Evolutionary conservation across 2,113 vertebrate genomes (phyloP), one percentile per base, ranked within the genome.

Genomic region (Nyctibius bracteatus): DNA sequence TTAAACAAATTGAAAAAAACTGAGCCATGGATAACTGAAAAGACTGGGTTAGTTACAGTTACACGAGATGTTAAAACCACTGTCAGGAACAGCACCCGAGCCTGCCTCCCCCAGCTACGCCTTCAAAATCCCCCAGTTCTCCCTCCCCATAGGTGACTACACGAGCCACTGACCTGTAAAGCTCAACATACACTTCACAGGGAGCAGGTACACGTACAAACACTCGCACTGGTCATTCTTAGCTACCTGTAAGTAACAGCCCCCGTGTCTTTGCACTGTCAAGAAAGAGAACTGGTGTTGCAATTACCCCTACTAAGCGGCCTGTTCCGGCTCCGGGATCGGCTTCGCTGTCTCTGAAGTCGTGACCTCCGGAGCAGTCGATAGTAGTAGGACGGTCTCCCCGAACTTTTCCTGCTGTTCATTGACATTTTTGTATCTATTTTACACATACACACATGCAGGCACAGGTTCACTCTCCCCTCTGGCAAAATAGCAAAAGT

Each of bases 381-480:
- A 96, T 99, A 99, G 98, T 99, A 99, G 98, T 99, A 99, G 3
- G 99, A 98, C 47, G 98, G 98, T 98, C 99, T 99, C 93, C 98
- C 99, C 84, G 98, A 99, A 95, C 98, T 99, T 98, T 99, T 99
- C 97, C 99, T 98, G 92, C 98, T 98, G 95, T 98, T 98, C 94
- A 99, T 98, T 73, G 99, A 99, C 99, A 99, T 99, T 97, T 93
- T 94, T 43, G 75, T 52, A 27, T 94, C 91, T 96, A 70, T 94
- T 95, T 97, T 95, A 94, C 92, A 96, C 96, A 94, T 4, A n/a
- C 47, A 18, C 88, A 54, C 95, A 82, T 89, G 94, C 96, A 96
- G 94, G 66, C 90, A 73, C 95, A 54, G 91, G 87, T 93, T 94
- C 83, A 8, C 88, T 91, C 79, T 88, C 95, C 93, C 71, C 70